Evolutionary conservation across 2,797 vertebrate species (phyloP), one percentile per base, ranked within the genome.

Genomic region (Delichon dasypus): DNA sequence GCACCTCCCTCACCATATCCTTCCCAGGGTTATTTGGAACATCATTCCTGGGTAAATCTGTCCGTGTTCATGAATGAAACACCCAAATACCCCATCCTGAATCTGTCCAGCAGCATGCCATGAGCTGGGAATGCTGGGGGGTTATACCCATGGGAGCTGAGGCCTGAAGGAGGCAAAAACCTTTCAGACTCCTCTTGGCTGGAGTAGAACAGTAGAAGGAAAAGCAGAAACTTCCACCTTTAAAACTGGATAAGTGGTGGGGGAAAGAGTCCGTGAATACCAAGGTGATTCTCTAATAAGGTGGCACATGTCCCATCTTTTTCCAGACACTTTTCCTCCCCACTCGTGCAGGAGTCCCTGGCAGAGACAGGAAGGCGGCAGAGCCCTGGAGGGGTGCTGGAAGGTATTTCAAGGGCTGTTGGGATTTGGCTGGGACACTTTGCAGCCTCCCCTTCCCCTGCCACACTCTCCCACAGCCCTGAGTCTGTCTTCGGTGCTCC

Each of bases 261-360:
- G n/a, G 6, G 9, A 71, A 81, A 21, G 26, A 5, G 9, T 1
- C 1, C 30, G 38, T 65, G 62, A 91, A 90, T 51, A 19, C 58
- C 70, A 53, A 79, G 48, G 26, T 9, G 17, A 67, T 90, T 89
- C 89, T 48, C 84, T 85, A 72, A 78, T 17, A 32, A 42, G 23
- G 64, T 88, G 75, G 64, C 78, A 83, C 32, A 13, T 4, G 7
- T 20, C 67, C 74, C 36, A 42, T 25, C 55, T 51, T 23, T 4
- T 47, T 20, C 19, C 71, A 51, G 58, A 34, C 34, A 8, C 14
- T 62, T 87, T 22, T n/a, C 14, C 26, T 66, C 27, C 25, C 19
- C 1, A 1, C 14, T 20, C 23, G 10, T 22, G 27, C 80, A 13
- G 0, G 0, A 0, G 9, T 25, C 14, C 42, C 42, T 16, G 11